phyloP scores from a whole-genome alignment of 2,113 vertebrate species.

The Caranx melampygus region DNA sequence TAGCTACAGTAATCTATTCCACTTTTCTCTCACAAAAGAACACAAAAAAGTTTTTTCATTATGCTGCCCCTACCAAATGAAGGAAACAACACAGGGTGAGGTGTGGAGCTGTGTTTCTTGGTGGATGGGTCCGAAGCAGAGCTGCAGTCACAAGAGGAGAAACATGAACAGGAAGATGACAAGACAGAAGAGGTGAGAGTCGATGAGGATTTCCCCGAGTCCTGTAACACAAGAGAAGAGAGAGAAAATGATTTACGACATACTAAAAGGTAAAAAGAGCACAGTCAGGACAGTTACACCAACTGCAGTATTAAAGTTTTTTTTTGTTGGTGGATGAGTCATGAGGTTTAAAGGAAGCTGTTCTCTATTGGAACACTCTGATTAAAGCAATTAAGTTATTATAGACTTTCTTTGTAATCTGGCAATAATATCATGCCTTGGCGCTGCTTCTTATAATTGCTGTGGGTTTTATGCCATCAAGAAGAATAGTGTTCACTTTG shows the following conservation, averaged over 20 bases:
- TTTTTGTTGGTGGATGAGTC: constrained; percentile 4
- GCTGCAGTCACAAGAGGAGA: constrained; percentile 64
- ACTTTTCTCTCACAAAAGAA: neutral
- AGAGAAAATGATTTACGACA: constrained; percentile 7
- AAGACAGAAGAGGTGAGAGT: constrained; percentile 41
- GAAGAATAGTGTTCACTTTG: neutral
- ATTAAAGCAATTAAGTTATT: constrained; percentile 29
- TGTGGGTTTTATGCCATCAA: neutral
- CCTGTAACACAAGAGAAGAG: constrained; percentile 69
- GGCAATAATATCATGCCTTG: neutral
- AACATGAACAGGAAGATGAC: constrained; percentile 61
- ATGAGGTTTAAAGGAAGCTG: neutral
- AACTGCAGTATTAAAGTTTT: neutral
- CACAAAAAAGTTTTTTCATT: neutral
- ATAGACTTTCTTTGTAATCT: constrained; percentile 27
- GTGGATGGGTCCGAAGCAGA: constrained; percentile 24
- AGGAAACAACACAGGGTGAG: constrained; percentile 82
- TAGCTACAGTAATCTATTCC: neutral
- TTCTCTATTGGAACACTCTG: constrained; percentile 9
- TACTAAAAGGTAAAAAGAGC: neutral
- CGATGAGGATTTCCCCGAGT: constrained; percentile 52
- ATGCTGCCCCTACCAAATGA: constrained; percentile 83
- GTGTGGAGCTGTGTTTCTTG: constrained; percentile 57
- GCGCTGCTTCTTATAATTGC: neutral
- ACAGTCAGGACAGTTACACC: neutral